phyloP scores from a whole-genome alignment of 1,140 invertebrate genomes.

The Metaphire vulgaris region DNA sequence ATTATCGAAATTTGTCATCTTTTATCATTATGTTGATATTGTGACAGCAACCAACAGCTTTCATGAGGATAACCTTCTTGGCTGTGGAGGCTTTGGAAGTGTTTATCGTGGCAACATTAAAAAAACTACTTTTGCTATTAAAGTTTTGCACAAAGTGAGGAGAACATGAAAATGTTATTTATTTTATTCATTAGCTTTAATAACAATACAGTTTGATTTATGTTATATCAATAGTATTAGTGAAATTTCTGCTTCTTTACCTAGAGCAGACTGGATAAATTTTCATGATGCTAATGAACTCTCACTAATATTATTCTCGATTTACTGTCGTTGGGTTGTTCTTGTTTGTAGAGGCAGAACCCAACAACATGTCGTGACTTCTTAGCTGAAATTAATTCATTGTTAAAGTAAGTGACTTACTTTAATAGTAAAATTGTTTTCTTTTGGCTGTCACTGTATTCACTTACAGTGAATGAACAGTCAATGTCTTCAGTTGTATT shows the following conservation, averaged over 20 bases:
- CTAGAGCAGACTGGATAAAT: no score
- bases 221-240: no score
- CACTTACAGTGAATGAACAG: no score
- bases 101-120: slow-evolving; percentile 58
- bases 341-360: background rate
- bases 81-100: slow-evolving; percentile 64
- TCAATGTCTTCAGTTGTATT: no score
- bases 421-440: slow-evolving; percentile 21
- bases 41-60: slow-evolving; percentile 48
- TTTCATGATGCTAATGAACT: no score
- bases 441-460: no score
- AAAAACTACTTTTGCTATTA: slow-evolving; percentile 18
- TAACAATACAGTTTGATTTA: no score
- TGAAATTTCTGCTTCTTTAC: no score
- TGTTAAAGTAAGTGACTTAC: slow-evolving; percentile 41
- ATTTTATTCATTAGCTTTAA: no score
- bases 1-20: slow-evolving; percentile 35
- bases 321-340: no score
- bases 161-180: no score
- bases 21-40: slow-evolving; percentile 51
- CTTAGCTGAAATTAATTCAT: slow-evolving; percentile 36
- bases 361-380: background rate
- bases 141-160: slow-evolving; percentile 14
- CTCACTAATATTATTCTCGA: no score
- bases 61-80: slow-evolving; percentile 52